Base-by-base conservation (phyloP, 1,140 invertebrate species). In the Anadara kagoshimensis region DNA sequence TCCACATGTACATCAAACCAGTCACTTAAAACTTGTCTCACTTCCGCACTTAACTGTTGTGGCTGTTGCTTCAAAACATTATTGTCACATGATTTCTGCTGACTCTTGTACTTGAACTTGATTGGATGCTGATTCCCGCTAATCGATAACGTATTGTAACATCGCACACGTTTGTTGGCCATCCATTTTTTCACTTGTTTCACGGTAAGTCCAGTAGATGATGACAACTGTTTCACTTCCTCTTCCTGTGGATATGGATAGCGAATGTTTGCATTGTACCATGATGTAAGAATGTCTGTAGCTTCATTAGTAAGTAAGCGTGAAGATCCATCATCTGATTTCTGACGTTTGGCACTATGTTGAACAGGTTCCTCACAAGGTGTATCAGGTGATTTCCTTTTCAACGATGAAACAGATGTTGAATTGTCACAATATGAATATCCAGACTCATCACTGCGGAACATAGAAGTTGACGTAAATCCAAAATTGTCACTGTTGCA, bases 131-230 rank as follows among this genome's bases (percentile, higher is more conserved):
- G 78, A 67, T 81, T 79, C 18, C 81, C 83, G 26, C 79, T 85
- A 76, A 82, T 84, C 12, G 82, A 81, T 29, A 86, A 78, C 16
- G 85, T 86, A 69, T 85, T 86, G 70, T 73, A 84, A n/a, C 81
- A 80, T 0, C 85, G 75, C 1, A 84, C 83, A 53, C 83, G 79
- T 69, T 83, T 85, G 72, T 86, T 86, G 44, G 83, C 83, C 76
- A 85, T 78, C 85, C 85, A 86, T 45, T 86, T 86, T 51, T 84
- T 85, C 22, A 86, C 83, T 56, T 86, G 85, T 16, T 69, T 75
- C 8, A 57, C 69, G 14, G 76, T 80, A 14, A 84, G 77, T 47
- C 78, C 78, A 11, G 71, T 75, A 18, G 29, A 24, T n/a, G 70
- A 24, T 0, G 78, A 71, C 5, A 86, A 63, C 2, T 75, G 62